Evolutionary conservation across 2,797 vertebrate species (phyloP), one percentile per base, ranked within the genome.

Genomic region (Sciaenops ocellatus): DNA sequence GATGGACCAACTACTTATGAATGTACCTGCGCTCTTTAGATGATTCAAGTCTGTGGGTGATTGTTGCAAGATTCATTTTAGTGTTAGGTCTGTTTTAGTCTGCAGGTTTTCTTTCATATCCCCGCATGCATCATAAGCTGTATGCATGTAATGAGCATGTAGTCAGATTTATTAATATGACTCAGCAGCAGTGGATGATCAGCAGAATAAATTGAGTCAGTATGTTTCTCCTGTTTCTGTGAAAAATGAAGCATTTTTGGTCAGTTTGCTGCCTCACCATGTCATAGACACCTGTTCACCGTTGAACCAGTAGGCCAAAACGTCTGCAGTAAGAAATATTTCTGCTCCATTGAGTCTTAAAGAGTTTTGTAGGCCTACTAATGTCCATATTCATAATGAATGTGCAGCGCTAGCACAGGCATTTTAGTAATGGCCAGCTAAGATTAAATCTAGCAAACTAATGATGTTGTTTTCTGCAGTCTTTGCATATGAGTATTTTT

Each of bases 151-250:
- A 82, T 76, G 48, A 61, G 41, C 30, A 65, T 64, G 73, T 46
- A 50, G 73, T 60, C 83, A 87, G 81, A 76, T 78, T 80, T 78
- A 66, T 86, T 82, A 90, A 86, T 85, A 51, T 92, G 90, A 92
- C 89, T 91, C 90, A 93, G 91, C 87, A 88, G 78, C 80, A 66
- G 68, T 72, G 28, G 20, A 54, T 73, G 72, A 85, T 74, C 28
- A 79, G 30, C 63, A 71, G 28, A 66, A 66, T 42, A 16, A 59
- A 69, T 54, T 82, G 64, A 88, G 74, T 75, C 71, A 73, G 42
- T 66, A 26, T 73, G 73, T 73, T 81, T 79, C 22, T 60, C 4
- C 5, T 18, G 7, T 50, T 64, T 44, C 69, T 78, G 50, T 57
- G 28, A 59, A 3, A 63, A 72, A 59, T 76, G 11, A 30, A 34